A percentile compares a stretch with the other conserved stretches of the same genome.
Conservation (phyloP, 2,888 invertebrate species). For the Orthosia gracilis region DNA sequence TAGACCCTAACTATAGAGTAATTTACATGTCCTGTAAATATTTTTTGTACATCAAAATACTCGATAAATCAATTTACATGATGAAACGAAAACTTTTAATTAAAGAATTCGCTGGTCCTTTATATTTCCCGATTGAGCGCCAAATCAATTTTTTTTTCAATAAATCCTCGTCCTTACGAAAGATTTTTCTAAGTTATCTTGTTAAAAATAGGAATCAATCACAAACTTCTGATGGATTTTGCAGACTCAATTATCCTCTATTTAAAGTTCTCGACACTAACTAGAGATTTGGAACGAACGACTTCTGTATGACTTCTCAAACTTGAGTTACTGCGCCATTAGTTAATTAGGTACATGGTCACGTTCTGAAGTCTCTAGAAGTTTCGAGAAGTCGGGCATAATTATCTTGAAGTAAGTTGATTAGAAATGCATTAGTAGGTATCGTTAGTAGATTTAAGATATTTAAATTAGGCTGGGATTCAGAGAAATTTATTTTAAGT, state of each 20-base stretch:
- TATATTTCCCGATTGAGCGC: neutral
- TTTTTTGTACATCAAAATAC: no score
- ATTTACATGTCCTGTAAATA: neutral
- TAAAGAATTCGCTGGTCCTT: neutral
- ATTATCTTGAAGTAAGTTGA: neutral
- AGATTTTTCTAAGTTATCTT: slow-evolving; percentile 50
- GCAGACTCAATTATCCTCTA: slow-evolving; percentile 53
- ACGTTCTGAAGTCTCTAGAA: neutral
- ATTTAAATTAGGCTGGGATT: neutral
- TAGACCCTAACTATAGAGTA: neutral
- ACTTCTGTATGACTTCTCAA: slow-evolving; percentile 41
- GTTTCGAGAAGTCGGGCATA: neutral
- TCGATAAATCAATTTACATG: slow-evolving; percentile 5
- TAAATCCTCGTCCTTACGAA: neutral
- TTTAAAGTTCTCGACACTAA: slow-evolving; percentile 47
- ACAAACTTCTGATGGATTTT: slow-evolving; percentile 60
- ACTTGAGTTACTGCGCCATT: slow-evolving; percentile 45
- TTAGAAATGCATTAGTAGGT: neutral
- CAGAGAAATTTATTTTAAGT: no score
- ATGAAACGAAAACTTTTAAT: slow-evolving; percentile 30
- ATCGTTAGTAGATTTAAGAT: neutral
- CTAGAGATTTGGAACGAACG: slow-evolving; percentile 22
- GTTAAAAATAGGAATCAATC: slow-evolving; percentile 66
- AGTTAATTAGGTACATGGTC: slow-evolving; percentile 30
- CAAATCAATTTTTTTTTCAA: slow-evolving; percentile 15